Evolutionary conservation across 2,797 vertebrate species (phyloP).

Genomic region (Pteropus rufus): DNA sequence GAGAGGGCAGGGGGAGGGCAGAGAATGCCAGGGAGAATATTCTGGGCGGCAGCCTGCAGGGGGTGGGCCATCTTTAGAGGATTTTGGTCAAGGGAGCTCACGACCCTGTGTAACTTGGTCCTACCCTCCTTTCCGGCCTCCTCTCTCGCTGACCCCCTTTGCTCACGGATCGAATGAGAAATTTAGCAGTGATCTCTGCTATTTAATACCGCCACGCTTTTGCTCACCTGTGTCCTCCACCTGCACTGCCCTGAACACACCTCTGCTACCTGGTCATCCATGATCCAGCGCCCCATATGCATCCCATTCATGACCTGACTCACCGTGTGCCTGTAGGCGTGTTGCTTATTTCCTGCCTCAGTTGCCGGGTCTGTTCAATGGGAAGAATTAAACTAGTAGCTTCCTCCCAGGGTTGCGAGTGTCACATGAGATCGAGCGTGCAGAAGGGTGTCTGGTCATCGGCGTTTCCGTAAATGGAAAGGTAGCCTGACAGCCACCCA

Average conservation of each 20-base stretch:
- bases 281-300: fast-evolving
- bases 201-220: fast-evolving
- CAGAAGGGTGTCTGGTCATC: background rate
- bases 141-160: background rate
- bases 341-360: fast-evolving
- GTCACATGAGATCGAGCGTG: fast-evolving
- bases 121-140: background rate
- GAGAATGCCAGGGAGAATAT: background rate
- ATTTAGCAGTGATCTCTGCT: fast-evolving
- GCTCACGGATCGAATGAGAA: fast-evolving
- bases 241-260: background rate
- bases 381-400: background rate
- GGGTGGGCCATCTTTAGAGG: background rate
- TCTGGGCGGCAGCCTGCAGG: background rate
- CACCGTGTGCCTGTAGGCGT: background rate
- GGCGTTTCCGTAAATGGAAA: background rate
- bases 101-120: fast-evolving
- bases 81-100: background rate
- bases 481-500: background rate
- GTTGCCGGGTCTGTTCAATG: background rate
- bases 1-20: background rate
- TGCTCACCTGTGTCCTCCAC: background rate
- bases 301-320: background rate
- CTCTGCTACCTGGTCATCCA: background rate
- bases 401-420: background rate